Evolutionary conservation across 2,797 vertebrate species (phyloP).

Genomic region (Lagorchestes hirsutus): DNA sequence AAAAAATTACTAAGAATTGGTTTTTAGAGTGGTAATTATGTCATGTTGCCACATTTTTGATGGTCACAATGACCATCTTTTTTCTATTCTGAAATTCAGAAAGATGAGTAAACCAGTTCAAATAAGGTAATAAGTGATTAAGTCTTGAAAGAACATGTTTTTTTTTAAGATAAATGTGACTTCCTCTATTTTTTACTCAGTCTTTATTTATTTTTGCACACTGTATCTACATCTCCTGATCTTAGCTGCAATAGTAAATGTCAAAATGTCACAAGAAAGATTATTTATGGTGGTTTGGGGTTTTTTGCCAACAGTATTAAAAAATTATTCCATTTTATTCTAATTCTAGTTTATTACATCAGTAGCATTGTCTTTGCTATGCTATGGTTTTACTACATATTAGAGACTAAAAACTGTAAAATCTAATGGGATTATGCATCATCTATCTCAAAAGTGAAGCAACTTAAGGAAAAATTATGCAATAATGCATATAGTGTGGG

Average conservation of each 20-base stretch:
- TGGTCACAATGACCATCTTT: neutral
- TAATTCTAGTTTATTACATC: neutral
- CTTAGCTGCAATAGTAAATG: neutral
- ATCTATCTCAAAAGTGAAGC: neutral
- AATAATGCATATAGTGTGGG: neutral
- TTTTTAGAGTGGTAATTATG: constrained; percentile 7
- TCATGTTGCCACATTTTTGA: neutral
- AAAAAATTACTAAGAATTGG: neutral
- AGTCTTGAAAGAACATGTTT: constrained; percentile 7
- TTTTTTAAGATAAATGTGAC: constrained; percentile 31
- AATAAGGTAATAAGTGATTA: constrained; percentile 23
- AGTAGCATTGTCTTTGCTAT: neutral
- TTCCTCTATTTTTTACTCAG: constrained; percentile 19
- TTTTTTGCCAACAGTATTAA: neutral
- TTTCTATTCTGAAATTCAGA: constrained; percentile 25
- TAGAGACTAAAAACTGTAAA: neutral
- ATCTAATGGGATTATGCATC: neutral
- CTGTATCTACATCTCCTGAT: constrained; percentile 15
- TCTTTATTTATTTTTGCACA: neutral
- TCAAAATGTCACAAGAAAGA: constrained; percentile 11
- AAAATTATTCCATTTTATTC: neutral
- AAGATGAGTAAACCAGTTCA: neutral
- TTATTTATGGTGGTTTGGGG: neutral
- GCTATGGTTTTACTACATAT: constrained; percentile 20
- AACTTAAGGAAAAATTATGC: neutral